phyloP scores from a whole-genome alignment of 1,140 invertebrate species.

The Trachelipus rathkii region DNA sequence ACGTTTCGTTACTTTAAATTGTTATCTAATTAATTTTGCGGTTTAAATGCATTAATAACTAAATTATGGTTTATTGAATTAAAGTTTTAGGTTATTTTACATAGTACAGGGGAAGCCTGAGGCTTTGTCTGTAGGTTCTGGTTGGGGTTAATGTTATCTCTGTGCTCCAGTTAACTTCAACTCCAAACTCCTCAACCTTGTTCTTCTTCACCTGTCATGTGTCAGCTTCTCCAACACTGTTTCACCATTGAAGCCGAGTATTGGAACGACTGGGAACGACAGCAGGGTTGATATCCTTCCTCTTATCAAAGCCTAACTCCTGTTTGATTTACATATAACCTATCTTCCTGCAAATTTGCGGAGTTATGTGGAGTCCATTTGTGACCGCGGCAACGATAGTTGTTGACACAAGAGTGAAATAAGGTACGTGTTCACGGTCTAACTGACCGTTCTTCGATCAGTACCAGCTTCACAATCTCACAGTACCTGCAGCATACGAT shows the following conservation, averaged over 20 bases:
- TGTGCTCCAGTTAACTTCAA: no score
- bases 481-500: slow-evolving; percentile 95
- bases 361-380: slow-evolving; percentile 98
- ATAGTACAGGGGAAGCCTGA: slow-evolving; percentile 85
- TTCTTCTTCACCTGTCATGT: slow-evolving; percentile 97
- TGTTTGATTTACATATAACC: slow-evolving; percentile 97
- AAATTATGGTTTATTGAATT: no score
- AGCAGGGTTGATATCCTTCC: slow-evolving; percentile 93
- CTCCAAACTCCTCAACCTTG: slow-evolving; percentile 83
- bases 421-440: slow-evolving; percentile 93
- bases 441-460: slow-evolving; percentile 98
- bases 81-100: no score
- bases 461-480: slow-evolving; percentile 98
- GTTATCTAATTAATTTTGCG: no score
- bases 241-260: slow-evolving; percentile 99
- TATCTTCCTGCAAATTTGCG: slow-evolving; percentile 84
- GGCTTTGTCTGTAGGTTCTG: slow-evolving; percentile 92
- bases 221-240: slow-evolving; percentile 85
- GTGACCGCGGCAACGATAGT: slow-evolving; percentile 98
- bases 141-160: slow-evolving; percentile 92
- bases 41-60: no score
- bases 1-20: no score
- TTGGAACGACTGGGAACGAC: slow-evolving; percentile 95
- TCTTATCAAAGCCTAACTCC: slow-evolving; percentile 94
- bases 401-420: slow-evolving; percentile 98